These are phyloP conservation scores for Drosophila aldrichi DNA, from an alignment of 2,888 invertebrate genomes.

Conservation along the genomic window DNA sequence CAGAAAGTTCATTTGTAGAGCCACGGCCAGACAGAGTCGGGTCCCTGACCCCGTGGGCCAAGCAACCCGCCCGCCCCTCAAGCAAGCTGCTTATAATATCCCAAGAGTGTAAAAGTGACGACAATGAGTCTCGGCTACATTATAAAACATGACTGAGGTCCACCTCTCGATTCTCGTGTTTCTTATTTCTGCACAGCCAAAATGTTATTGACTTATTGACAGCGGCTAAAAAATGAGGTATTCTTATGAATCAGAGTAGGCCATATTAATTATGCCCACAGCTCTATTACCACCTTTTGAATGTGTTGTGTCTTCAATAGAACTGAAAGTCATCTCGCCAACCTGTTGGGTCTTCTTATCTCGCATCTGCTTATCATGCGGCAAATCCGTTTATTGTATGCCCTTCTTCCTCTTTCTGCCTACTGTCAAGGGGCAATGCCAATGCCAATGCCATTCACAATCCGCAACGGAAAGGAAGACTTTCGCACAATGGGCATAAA, in stretches of 20 bases:
- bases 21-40: neutral
- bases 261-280: conserved; percentile 16
- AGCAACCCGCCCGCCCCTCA: conserved; percentile 19
- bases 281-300: neutral
- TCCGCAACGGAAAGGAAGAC: conserved; percentile 22
- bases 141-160: neutral
- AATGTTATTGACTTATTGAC: neutral
- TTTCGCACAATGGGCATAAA: conserved; percentile 28
- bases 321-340: neutral
- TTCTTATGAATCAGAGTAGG: neutral
- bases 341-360: conserved; percentile 31
- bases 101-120: conserved; percentile 33
- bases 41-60: conserved; percentile 8
- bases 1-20: conserved; percentile 31
- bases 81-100: conserved; percentile 17
- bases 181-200: conserved; percentile 3
- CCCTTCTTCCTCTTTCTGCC: conserved; percentile 3
- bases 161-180: neutral
- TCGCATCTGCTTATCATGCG: conserved; percentile 12
- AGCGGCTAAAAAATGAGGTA: neutral
- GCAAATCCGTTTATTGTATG: conserved; percentile 29
- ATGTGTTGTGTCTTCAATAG: neutral
- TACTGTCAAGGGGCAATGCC: conserved; percentile 7
- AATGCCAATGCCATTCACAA: conserved; percentile 13
- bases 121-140: conserved; percentile 34